These are phyloP conservation scores for Allacma fusca DNA, from an alignment of 2,888 invertebrate species.

Conservation along the genomic window DNA sequence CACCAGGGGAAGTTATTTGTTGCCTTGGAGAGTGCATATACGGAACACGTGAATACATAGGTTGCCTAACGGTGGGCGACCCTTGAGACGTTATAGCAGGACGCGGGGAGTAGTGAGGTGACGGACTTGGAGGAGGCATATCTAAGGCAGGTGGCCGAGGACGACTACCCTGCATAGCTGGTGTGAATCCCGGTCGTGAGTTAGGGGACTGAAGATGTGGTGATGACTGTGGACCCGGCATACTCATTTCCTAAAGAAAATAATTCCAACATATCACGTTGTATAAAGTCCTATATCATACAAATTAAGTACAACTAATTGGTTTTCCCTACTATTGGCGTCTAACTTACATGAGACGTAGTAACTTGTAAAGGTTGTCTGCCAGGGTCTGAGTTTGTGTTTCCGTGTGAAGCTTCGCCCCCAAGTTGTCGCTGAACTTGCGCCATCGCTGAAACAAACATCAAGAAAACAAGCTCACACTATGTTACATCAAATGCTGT, in stretches of 20 bases:
- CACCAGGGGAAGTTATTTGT: conserved; percentile 59
- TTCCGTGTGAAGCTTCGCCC: conserved; percentile 62
- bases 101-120: conserved; percentile 51
- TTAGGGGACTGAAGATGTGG: conserved; percentile 60
- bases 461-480: no score
- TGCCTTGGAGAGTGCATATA: conserved; percentile 54
- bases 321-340: neutral
- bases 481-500: no score
- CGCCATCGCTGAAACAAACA: conserved; percentile 67
- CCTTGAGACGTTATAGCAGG: conserved; percentile 44
- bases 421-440: conserved; percentile 69
- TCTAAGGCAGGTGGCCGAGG: conserved; percentile 52
- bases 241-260: conserved; percentile 41
- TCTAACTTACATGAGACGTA: conserved; percentile 65
- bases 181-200: conserved; percentile 60
- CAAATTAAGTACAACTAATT: no score
- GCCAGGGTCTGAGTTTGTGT: conserved; percentile 26
- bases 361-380: conserved; percentile 67
- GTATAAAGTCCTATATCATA: no score
- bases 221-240: conserved; percentile 62
- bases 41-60: conserved; percentile 54
- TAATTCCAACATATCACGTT: no score
- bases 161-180: neutral
- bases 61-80: conserved; percentile 54
- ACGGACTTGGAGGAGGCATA: conserved; percentile 61